Evolutionary conservation across 2,797 vertebrate genomes (phyloP).

Genomic region (Myripristis murdjan): DNA sequence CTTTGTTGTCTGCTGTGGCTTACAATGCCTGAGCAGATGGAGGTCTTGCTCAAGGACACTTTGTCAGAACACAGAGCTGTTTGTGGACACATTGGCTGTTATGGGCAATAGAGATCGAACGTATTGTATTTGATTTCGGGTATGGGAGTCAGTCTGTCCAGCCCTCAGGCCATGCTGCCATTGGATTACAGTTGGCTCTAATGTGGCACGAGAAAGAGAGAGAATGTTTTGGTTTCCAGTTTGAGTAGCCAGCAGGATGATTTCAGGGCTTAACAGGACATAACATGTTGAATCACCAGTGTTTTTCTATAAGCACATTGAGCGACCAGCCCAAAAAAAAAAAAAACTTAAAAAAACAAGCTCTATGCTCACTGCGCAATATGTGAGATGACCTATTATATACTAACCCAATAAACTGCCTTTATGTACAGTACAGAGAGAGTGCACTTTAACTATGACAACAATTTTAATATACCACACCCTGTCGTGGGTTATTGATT

Average conservation of each 20-base stretch:
- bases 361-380: too few species aligned
- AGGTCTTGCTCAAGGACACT: not conserved
- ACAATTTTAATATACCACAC: too few species aligned
- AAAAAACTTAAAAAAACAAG: too few species aligned
- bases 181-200: not conserved
- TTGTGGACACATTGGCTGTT: slow-evolving; percentile 24
- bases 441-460: too few species aligned
- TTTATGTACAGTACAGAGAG: too few species aligned
- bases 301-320: not conserved
- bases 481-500: too few species aligned
- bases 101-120: slow-evolving; percentile 15
- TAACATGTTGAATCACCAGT: not conserved
- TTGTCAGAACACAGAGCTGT: not conserved
- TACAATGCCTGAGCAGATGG: slow-evolving; percentile 8
- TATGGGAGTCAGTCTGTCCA: not conserved
- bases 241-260: not conserved
- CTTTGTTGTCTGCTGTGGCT: not conserved
- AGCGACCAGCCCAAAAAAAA: too few species aligned
- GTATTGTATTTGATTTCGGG: not conserved
- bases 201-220: not conserved
- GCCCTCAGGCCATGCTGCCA: not conserved
- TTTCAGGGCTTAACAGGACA: not conserved
- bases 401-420: too few species aligned
- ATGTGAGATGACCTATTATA: too few species aligned
- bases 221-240: not conserved